Evolutionary conservation across 1,140 invertebrate genomes (phyloP).

Genomic region (Leptopilina clavipes): DNA sequence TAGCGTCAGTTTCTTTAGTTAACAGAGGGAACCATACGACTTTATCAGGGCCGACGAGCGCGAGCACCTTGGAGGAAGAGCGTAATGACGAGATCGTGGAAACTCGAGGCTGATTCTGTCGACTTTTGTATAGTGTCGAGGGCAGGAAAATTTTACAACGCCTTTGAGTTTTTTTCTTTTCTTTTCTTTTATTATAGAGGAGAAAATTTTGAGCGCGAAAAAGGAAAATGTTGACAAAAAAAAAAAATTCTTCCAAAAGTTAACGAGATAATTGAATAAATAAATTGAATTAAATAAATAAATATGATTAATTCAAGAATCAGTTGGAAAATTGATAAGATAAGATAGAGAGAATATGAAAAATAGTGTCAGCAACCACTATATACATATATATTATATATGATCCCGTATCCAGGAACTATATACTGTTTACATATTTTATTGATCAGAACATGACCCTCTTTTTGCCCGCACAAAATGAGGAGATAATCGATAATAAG

Average conservation of each 20-base stretch:
- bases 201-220: too few species aligned
- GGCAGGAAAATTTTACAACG: conserved; percentile 12
- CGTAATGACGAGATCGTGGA: conserved; percentile 53
- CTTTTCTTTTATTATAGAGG: background rate
- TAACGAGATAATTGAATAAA: too few species aligned
- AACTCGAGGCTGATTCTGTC: conserved; percentile 56
- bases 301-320: background rate
- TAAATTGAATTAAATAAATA: background rate
- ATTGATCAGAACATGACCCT: conserved; percentile 12
- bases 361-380: too few species aligned
- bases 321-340: background rate
- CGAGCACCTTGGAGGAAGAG: conserved; percentile 51
- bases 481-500: background rate
- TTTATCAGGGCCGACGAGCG: conserved; percentile 55
- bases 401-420: background rate
- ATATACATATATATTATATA: too few species aligned
- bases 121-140: conserved; percentile 39
- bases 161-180: background rate
- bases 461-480: background rate
- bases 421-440: background rate
- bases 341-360: too few species aligned
- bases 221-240: too few species aligned
- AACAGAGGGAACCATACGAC: conserved; percentile 35
- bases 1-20: background rate
- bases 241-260: too few species aligned